Percentiles rank a stretch among this genome's conserved stretches.
Evolutionary conservation across 2,113 vertebrate species (phyloP).

Genomic region (Xenus cinereus): DNA sequence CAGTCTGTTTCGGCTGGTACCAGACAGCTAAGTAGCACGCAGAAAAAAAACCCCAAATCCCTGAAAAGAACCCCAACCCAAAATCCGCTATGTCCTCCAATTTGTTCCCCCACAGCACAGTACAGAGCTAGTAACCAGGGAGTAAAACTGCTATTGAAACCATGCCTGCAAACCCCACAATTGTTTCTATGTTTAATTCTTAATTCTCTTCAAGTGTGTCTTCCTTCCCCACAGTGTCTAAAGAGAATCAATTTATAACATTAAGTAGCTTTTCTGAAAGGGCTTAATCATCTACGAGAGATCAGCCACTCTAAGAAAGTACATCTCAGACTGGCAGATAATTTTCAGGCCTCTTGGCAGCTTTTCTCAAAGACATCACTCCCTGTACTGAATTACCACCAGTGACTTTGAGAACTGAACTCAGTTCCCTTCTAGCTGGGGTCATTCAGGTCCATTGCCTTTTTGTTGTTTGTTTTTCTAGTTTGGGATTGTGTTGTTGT

Average conservation of each 20-base stretch:
- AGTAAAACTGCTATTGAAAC: neutral
- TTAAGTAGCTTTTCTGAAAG: slow-evolving; percentile 51
- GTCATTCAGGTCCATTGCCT: neutral
- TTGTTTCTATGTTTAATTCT: neutral
- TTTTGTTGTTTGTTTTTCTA: neutral
- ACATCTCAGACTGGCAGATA: slow-evolving; percentile 31
- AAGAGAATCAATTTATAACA: slow-evolving; percentile 46
- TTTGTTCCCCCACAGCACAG: neutral
- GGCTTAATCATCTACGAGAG: slow-evolving; percentile 48
- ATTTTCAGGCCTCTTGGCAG: slow-evolving; percentile 64
- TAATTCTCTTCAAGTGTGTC: neutral
- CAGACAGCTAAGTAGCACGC: neutral
- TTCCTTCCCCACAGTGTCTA: neutral
- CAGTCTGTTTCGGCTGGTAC: neutral
- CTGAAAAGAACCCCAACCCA: accelerated
- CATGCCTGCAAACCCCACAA: neutral
- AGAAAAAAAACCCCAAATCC: neutral
- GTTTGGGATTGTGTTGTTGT: neutral
- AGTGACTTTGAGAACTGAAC: slow-evolving; percentile 13
- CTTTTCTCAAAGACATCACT: slow-evolving; percentile 30
- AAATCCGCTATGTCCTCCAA: accelerated
- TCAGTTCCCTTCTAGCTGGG: neutral
- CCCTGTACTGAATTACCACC: neutral
- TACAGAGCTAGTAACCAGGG: neutral
- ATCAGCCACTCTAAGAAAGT: slow-evolving; percentile 40